These are phyloP conservation scores for Girardia tigrina DNA, from an alignment of 2,888 invertebrate species.

Conservation along the genomic window DNA sequence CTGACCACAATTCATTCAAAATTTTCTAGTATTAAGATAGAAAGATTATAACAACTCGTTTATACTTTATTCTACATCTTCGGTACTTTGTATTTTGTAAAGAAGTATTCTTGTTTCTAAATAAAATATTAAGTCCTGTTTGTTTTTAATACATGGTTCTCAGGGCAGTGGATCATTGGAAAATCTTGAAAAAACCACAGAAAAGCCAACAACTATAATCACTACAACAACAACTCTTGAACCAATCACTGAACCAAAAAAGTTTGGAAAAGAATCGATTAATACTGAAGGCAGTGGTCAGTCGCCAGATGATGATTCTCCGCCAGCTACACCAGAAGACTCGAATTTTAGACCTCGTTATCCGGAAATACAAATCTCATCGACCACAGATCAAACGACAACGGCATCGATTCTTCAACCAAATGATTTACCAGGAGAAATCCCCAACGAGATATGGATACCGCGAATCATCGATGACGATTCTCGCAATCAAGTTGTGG, in stretches of 20 bases:
- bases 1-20: no score
- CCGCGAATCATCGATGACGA: not conserved
- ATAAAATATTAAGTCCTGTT: no score
- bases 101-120: no score
- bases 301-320: not conserved
- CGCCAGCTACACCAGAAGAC: not conserved
- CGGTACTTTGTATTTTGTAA: no score
- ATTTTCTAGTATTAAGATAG: no score
- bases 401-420: not conserved
- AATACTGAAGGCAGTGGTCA: not conserved
- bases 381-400: not conserved
- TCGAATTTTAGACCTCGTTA: not conserved
- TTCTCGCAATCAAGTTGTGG: not conserved
- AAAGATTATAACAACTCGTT: no score
- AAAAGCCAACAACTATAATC: not conserved
- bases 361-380: not conserved
- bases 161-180: slow-evolving; percentile 12
- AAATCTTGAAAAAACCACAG: not conserved
- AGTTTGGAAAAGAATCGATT: not conserved
- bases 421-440: slow-evolving; percentile 3
- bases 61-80: no score
- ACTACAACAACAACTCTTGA: not conserved
- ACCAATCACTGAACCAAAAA: not conserved
- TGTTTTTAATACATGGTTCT: no score
- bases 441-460: not conserved